Evolutionary conservation across 2,888 invertebrate genomes (phyloP).

Genomic region (Leptura quadrifasciata): DNA sequence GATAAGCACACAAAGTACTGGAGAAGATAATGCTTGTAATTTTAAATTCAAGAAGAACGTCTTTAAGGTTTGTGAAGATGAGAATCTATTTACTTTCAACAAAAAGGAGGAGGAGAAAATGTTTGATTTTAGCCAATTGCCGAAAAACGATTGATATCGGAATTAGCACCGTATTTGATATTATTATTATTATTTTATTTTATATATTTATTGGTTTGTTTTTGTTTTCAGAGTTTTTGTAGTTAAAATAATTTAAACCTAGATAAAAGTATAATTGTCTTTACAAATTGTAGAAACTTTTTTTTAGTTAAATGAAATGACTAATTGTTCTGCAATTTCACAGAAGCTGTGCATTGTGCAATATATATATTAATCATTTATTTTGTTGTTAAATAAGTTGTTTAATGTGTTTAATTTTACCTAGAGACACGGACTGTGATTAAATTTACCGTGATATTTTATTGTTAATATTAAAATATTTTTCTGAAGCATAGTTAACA

Average conservation of each 20-base stretch:
- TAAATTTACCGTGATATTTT: no score
- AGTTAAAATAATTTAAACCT: not conserved
- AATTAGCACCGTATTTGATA: not conserved
- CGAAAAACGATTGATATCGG: not conserved
- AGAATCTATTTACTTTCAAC: constrained; percentile 46
- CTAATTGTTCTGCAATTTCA: not conserved
- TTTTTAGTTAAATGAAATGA: not conserved
- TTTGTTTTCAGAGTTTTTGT: constrained; percentile 9
- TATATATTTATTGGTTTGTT: constrained; percentile 8
- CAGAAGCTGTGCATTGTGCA: no score
- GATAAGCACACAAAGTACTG: not conserved
- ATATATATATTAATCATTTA: not conserved
- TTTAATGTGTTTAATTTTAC: not conserved
- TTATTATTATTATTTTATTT: constrained; percentile 25
- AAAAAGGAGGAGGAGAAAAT: constrained; percentile 44
- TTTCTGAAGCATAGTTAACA: not conserved
- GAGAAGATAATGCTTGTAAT: not conserved
- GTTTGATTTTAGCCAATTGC: constrained; percentile 51
- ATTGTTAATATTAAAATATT: not conserved
- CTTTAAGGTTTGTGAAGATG: constrained; percentile 33
- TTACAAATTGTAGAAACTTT: not conserved
- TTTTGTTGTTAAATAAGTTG: not conserved
- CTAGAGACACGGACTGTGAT: not conserved
- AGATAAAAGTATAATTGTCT: not conserved
- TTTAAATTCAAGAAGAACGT: constrained; percentile 43